Evolutionary conservation across 1,140 invertebrate species (phyloP), one percentile per base, ranked within the genome.

Genomic region (Caenorhabditis remanei): DNA sequence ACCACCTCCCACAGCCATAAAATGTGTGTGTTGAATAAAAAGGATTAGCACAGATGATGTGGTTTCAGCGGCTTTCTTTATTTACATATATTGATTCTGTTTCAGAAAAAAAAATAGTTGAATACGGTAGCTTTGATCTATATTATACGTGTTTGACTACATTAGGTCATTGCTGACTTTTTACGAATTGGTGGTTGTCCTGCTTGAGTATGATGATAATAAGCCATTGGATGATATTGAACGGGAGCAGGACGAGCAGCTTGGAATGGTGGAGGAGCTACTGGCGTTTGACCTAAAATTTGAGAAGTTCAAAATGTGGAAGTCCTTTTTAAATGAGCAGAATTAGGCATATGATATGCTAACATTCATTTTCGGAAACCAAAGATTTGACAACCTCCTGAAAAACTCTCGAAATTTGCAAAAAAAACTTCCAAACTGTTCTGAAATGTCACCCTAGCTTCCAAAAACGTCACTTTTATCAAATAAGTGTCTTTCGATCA

Each of bases 191-290:
- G 71, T 13, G 71, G 40, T 46, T 71, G 67, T 9, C 41, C 67
- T 9, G 41, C 3, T 40, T 53, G 46, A 21, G 71, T n/a, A 13
- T 79, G 63, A 67, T 67, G 71, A 24, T 79, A 79, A 46, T 79
- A 79, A 11, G 71, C 71, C 71, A 79, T 79, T 11, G 71, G 71
- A 24, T 79, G 71, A 14, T 79, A 79, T 46, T 79, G 71, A 2
- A 79, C n/a, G 7, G 71, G 71, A 53, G 71, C 71, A 13, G 71
- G 46, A 32, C 71, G 71, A 24, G 46, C 71, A 2, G 71, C 71
- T 79, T 79, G 71, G 46, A 79, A 79, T 53, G 11, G 65, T 46
- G 65, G 65, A 11, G 71, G 19, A 11, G 71, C 71, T 0, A 9
- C 21, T 1, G 71, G 21, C 8, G 46, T 46, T 48, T 79, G 71